A percentile compares a stretch with the other conserved stretches of the same genome.
These are phyloP conservation scores for Pseudomugil tenellus DNA, from an alignment of 2,797 vertebrate species.

Conservation along the genomic window DNA sequence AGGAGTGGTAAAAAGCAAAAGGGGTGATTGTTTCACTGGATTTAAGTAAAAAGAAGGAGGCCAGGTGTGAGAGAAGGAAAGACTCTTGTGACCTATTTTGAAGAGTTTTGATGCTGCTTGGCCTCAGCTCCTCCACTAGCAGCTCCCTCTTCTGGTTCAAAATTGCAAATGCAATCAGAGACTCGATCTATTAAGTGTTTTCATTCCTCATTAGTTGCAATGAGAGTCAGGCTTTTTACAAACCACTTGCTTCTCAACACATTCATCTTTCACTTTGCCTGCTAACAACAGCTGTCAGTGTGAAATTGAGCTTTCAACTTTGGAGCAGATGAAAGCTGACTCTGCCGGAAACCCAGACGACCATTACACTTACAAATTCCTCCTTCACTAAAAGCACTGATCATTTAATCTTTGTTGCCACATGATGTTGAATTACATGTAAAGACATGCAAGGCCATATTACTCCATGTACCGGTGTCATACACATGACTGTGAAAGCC, in stretches of 20 bases:
- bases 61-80: conserved; percentile 55
- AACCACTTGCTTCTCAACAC: conserved; percentile 44
- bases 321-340: conserved; percentile 35
- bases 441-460: conserved; percentile 43
- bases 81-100: conserved; percentile 77
- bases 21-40: conserved; percentile 39
- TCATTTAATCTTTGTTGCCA: not conserved
- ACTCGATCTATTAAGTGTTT: conserved; percentile 28
- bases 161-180: conserved; percentile 27
- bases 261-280: conserved; percentile 52
- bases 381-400: not conserved
- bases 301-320: conserved; percentile 30
- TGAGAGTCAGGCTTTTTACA: conserved; percentile 54
- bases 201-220: conserved; percentile 67
- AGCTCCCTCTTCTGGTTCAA: conserved; percentile 77
- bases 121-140: conserved; percentile 45
- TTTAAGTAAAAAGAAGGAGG: conserved; percentile 37
- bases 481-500: conserved; percentile 37
- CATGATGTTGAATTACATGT: conserved; percentile 12
- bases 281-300: conserved; percentile 57
- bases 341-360: conserved; percentile 23
- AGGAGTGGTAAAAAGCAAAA: conserved; percentile 10
- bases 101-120: conserved; percentile 47
- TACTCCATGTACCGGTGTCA: conserved; percentile 45
- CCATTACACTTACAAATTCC: conserved; percentile 2